Percentiles rank a stretch among this genome's conserved stretches.
These are phyloP conservation scores for Andrena flavipes DNA, from an alignment of 2,888 invertebrate genomes.

Conservation along the genomic window DNA sequence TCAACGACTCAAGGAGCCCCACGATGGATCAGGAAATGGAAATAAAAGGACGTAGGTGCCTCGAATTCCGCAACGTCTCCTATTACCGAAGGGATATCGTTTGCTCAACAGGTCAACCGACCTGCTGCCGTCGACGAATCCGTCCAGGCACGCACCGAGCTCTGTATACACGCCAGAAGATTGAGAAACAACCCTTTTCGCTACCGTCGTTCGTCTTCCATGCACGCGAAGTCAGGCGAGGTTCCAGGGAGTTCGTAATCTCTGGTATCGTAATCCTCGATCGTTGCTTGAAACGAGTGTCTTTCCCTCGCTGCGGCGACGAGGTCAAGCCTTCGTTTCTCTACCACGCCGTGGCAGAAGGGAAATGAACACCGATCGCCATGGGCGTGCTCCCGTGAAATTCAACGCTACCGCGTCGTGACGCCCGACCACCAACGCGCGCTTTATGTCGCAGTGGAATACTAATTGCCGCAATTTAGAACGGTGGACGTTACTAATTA, in stretches of 20 bases:
- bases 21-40: constrained; percentile 6
- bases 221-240: constrained; percentile 17
- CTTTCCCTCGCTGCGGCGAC: neutral
- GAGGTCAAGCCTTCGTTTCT: constrained; percentile 13
- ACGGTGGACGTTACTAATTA: constrained; percentile 55
- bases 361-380: constrained; percentile 13
- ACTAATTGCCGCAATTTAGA: constrained; percentile 60
- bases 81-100: constrained; percentile 36
- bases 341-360: neutral
- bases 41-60: constrained; percentile 5
- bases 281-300: constrained; percentile 4
- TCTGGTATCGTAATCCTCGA: constrained; percentile 37
- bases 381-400: constrained; percentile 32
- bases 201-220: constrained; percentile 45
- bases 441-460: constrained; percentile 45
- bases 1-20: constrained; percentile 11
- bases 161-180: constrained; percentile 10
- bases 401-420: constrained; percentile 26
- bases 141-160: constrained; percentile 36
- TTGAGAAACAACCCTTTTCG: constrained; percentile 52
- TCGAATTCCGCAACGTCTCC: constrained; percentile 29
- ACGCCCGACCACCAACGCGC: constrained; percentile 45
- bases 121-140: constrained; percentile 25
- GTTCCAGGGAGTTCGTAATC: constrained; percentile 18
- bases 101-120: constrained; percentile 47